These are phyloP conservation scores for Ammodramus savannarum DNA, from an alignment of 2,113 vertebrate species.

Conservation along the genomic window DNA sequence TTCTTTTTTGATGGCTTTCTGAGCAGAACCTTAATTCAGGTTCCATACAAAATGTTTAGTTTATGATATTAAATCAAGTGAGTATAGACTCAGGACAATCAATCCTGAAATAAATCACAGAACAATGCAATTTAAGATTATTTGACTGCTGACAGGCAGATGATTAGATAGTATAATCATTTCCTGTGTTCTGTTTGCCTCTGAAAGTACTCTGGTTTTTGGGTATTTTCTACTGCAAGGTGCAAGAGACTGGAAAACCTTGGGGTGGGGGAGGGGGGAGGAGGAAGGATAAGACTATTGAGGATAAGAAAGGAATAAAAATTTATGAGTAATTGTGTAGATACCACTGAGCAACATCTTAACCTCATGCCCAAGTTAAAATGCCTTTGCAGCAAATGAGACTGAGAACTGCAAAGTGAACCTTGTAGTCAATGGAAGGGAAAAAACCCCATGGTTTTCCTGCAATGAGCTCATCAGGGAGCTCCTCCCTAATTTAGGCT, in stretches of 20 bases:
- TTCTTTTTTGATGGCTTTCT: not conserved
- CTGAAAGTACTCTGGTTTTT: conserved; percentile 13
- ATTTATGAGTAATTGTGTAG: not conserved
- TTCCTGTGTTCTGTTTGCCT: conserved; percentile 29
- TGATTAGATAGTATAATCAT: conserved; percentile 47
- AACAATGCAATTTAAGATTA: conserved; percentile 70
- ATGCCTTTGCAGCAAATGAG: conserved; percentile 2
- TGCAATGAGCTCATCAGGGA: conserved; percentile 58
- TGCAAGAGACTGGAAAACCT: not conserved
- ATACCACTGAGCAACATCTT: not conserved
- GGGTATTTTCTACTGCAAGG: not conserved
- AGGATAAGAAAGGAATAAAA: not conserved
- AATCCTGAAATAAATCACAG: conserved; percentile 48
- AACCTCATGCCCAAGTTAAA: conserved; percentile 5
- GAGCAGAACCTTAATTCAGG: conserved; percentile 49
- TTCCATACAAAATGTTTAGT: conserved; percentile 7
- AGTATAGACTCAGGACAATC: conserved; percentile 37
- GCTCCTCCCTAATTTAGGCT: conserved; percentile 68
- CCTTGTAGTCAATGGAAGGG: not conserved
- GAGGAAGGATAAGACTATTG: not conserved
- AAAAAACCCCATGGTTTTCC: not conserved
- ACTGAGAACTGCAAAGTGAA: not conserved
- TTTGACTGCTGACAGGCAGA: conserved; percentile 61
- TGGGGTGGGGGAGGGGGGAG: rapidly evolving
- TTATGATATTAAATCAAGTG: conserved; percentile 51